Conservation (phyloP, 2,888 invertebrate genomes). For the Diarsia brunnea region DNA sequence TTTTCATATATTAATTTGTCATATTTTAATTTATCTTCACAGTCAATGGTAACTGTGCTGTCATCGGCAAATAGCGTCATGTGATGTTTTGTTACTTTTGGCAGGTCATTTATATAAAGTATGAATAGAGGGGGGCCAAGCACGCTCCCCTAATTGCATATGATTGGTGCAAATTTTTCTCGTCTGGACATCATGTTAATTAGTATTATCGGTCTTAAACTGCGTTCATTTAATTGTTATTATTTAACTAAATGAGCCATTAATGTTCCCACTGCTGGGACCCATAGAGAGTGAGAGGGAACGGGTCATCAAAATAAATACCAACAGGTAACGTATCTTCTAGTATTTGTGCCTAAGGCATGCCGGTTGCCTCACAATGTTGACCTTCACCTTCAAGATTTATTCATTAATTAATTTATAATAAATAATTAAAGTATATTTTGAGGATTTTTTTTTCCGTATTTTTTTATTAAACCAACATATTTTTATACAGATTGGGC, state of each 20-base stretch:
- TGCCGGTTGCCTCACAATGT: background rate
- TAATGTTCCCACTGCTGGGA: background rate
- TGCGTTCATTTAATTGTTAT: background rate
- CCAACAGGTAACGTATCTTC: background rate
- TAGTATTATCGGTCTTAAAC: slow-evolving; percentile 3
- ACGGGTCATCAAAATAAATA: background rate
- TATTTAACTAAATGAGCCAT: background rate
- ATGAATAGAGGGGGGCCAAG: too few species aligned
- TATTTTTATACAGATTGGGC: slow-evolving; percentile 92
- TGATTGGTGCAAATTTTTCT: too few species aligned
- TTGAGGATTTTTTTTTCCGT: background rate
- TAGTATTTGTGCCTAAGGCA: background rate
- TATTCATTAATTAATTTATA: background rate
- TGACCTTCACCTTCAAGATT: background rate
- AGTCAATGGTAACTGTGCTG: too few species aligned
- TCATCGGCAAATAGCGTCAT: too few species aligned
- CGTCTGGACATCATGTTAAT: too few species aligned
- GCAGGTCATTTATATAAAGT: too few species aligned
- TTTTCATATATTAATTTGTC: too few species aligned
- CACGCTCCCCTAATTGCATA: too few species aligned
- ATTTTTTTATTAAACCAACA: background rate
- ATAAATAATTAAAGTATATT: background rate
- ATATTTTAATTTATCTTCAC: too few species aligned
- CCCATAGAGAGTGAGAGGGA: background rate
- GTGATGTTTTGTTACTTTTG: too few species aligned